A percentile compares a stretch with the other conserved stretches of the same genome.
phyloP scores from a whole-genome alignment of 2,797 vertebrate genomes.

The Urocyon cinereoargenteus region DNA sequence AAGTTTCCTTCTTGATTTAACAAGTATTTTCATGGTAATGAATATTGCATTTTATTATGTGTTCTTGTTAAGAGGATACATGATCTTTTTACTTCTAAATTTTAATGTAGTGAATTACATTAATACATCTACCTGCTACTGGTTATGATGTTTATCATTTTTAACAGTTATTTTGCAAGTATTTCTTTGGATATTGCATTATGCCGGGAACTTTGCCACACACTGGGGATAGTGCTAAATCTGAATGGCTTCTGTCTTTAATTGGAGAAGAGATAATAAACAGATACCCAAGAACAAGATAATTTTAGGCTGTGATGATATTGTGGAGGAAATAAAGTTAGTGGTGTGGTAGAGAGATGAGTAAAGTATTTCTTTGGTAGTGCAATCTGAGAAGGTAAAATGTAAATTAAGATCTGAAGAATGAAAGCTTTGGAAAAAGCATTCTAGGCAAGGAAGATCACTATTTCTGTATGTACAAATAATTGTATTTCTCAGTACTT shows the following conservation, averaged over 20 bases:
- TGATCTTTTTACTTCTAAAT: slow-evolving; percentile 39
- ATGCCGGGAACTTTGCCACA: neutral
- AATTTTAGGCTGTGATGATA: neutral
- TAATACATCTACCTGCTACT: slow-evolving; percentile 39
- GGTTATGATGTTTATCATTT: slow-evolving; percentile 45
- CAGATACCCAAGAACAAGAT: neutral
- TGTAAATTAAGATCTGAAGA: neutral
- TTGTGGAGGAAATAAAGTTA: neutral
- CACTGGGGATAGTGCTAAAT: neutral
- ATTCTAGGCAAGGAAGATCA: neutral
- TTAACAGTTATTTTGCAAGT: slow-evolving; percentile 28
- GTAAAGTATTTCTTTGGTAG: neutral
- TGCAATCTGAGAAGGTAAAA: slow-evolving; percentile 27
- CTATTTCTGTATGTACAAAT: neutral
- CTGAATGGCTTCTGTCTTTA: neutral
- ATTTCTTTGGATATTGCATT: slow-evolving; percentile 51
- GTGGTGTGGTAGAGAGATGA: neutral
- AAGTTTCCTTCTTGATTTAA: neutral
- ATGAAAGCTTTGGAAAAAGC: neutral
- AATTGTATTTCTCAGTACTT: neutral
- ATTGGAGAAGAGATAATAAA: neutral
- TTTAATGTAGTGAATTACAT: neutral
- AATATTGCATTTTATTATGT: neutral
- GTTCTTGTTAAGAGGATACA: neutral
- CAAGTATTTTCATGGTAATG: neutral